Evolutionary conservation across 2,113 vertebrate species (phyloP), one percentile per base, ranked within the genome.

Genomic region (Prunella himalayana): DNA sequence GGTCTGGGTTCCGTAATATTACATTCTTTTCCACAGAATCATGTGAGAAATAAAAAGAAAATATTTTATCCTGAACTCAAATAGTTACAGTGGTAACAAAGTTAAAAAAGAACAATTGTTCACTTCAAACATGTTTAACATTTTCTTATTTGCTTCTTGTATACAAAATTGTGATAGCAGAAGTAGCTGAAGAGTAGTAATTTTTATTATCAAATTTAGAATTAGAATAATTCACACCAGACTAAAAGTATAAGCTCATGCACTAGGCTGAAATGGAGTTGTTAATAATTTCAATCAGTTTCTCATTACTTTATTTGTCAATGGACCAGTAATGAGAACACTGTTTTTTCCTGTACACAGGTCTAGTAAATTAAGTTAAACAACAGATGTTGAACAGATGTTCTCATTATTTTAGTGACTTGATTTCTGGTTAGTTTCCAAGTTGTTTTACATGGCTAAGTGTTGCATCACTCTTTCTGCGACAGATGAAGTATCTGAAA

Each of bases 311-410:
- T 80, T 83, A 69, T 77, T 82, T 92, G 45, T 88, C 79, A 96
- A 35, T 72, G 64, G 77, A 45, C 37, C 33, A 22, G 13, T 70
- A 88, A 94, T 44, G 64, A 75, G 59, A 91, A 37, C 31, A 41
- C 19, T 61, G 18, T 21, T 93, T 88, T 91, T 70, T 84, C 63
- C 68, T 80, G 24, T 72, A 76, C 42, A 75, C 65, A 68, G 41
- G 54, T 94, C 76, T 95, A 82, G 53, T 61, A 90, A 92, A 94
- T 92, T 65, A 90, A 69, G 63, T 86, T 92, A 78, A 95, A 79
- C 37, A 91, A 72, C 90, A 95, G 82, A 91, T 83, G 90, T 61
- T 68, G 53, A 93, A 82, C 91, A 87, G 91, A 91, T 97, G 93
- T 82, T 94, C 72, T 86, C 82, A 83, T 94, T 91, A 95, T 93